Percentiles rank a stretch among this genome's conserved stretches.
Conservation (phyloP, 2,888 invertebrate genomes). For the Pachliopta kotzebuea region DNA sequence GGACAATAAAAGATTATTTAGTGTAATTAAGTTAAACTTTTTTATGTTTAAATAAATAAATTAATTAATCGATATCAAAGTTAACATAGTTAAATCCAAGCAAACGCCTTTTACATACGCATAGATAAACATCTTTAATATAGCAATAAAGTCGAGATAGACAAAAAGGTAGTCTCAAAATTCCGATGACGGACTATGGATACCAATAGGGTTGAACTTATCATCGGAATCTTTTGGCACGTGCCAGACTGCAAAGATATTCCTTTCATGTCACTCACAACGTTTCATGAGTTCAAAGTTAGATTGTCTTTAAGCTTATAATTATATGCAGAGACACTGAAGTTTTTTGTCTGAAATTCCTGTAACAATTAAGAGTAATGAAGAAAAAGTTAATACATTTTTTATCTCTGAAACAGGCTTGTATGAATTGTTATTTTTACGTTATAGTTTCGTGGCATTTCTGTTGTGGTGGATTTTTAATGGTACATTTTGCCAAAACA, state of each 20-base stretch:
- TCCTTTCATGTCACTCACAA: constrained; percentile 3
- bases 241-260: background rate
- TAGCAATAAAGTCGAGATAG: background rate
- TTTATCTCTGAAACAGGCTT: too few relatives aligned
- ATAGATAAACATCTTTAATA: background rate
- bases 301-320: background rate
- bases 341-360: too few relatives aligned
- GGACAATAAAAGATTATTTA: too few relatives aligned
- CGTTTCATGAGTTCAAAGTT: constrained; percentile 1
- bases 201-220: background rate
- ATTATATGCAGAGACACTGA: background rate
- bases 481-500: too few relatives aligned
- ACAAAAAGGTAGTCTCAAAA: background rate
- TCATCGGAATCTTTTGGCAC: constrained; percentile 6
- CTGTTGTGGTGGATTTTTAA: too few relatives aligned
- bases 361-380: too few relatives aligned
- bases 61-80: too few relatives aligned
- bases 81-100: background rate
- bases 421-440: too few relatives aligned
- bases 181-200: background rate
- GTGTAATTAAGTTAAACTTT: too few relatives aligned
- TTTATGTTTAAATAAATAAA: too few relatives aligned
- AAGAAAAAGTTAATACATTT: too few relatives aligned
- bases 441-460: too few relatives aligned
- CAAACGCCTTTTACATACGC: background rate